phyloP scores from a whole-genome alignment of 1,140 invertebrate genomes.

The Heliconius eleuchia region DNA sequence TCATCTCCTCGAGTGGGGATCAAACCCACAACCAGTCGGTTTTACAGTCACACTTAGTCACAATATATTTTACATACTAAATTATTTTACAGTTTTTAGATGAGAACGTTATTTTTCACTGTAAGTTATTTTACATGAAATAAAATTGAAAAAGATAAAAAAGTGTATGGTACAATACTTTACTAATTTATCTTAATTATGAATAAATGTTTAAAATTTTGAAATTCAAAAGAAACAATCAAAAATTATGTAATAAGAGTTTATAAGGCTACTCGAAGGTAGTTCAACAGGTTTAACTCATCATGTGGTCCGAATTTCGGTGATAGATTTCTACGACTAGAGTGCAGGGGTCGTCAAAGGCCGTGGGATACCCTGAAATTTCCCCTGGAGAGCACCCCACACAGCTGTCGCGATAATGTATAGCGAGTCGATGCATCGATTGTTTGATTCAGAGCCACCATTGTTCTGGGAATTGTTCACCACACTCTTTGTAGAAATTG shows the following conservation, averaged over 20 bases:
- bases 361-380: conserved; percentile 61
- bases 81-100: too few species aligned
- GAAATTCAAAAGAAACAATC: neutral
- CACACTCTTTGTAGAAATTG: conserved; percentile 49
- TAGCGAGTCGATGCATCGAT: conserved; percentile 62
- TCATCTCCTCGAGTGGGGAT: too few species aligned
- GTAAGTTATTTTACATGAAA: too few species aligned
- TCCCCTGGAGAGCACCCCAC: conserved; percentile 46
- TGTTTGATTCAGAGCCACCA: conserved; percentile 63
- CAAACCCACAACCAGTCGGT: too few species aligned
- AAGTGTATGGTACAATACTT: too few species aligned
- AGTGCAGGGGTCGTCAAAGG: conserved; percentile 34
- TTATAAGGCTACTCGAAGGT: neutral
- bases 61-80: too few species aligned
- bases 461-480: conserved; percentile 64
- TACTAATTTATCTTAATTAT: too few species aligned
- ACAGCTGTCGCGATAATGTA: conserved; percentile 71
- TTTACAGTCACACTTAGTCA: too few species aligned
- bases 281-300: neutral
- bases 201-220: too few species aligned
- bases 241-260: neutral
- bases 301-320: neutral
- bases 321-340: conserved; percentile 35
- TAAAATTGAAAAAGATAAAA: too few species aligned
- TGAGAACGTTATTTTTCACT: too few species aligned